Base-by-base conservation (phyloP, 2,797 vertebrate genomes). In the Sciaenops ocellatus region DNA sequence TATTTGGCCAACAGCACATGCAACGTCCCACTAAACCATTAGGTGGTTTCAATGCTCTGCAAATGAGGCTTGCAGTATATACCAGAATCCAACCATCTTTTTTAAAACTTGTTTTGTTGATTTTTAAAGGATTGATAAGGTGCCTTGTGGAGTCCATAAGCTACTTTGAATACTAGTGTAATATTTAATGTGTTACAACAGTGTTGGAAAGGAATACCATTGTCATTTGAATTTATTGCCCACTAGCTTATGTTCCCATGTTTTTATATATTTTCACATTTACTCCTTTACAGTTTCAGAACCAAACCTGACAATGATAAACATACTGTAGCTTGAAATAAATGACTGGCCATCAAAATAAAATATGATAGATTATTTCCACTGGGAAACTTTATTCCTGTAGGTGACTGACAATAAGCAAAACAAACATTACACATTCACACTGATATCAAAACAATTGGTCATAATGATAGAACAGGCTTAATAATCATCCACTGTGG, bases 131-230 rank as follows among this genome's bases (percentile, higher is more conserved):
- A 34, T 34, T 34, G 34, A 61, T 38, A 28, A 1, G 3, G 6
- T 12, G 51, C 79, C 66, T 65, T 4, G 48, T 65, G 60, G 67
- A 47, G 18, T 60, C 48, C 59, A 59, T 18, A 3, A 24, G 15
- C 56, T 51, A 47, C 42, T 34, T 55, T 63, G 26, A 76, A 69
- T 61, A 46, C 41, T 78, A 24, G 46, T 67, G 41, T 34, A 59
- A 48, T 52, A 73, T 72, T 69, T 52, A 65, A 78, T 44, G 46
- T 65, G 62, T 67, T 51, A 62, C 51, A 59, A 56, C 42, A 62
- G 38, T 52, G 24, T 57, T 64, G 22, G 48, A 69, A n/a, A 54
- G 16, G 28, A 50, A 47, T 46, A 62, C 1, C 26, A 18, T 15
- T 52, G 56, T 68, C 12, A 68, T 81, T 69, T 65, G 3, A 72